Evolutionary conservation across 1,140 invertebrate genomes (phyloP).

Genomic region (Gonioctena quinquepunctata): DNA sequence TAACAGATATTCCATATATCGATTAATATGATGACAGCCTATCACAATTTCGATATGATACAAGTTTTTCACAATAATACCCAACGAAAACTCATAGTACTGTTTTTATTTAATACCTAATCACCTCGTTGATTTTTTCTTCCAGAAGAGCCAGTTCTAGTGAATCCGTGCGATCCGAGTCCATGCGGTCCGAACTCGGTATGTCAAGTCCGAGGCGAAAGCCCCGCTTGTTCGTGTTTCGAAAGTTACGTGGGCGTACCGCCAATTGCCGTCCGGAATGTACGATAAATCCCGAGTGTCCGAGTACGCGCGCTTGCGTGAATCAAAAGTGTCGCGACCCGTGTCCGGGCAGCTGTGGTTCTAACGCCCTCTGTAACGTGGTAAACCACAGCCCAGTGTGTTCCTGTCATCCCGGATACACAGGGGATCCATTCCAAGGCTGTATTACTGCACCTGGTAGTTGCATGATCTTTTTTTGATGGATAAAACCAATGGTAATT

Average conservation of each 20-base stretch:
- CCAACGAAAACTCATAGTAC: no score
- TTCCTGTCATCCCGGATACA: conserved; percentile 75
- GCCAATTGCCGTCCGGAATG: conserved; percentile 84
- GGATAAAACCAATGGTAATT: background rate
- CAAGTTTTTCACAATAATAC: no score
- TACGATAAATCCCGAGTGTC: conserved; percentile 80
- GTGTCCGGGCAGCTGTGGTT: conserved; percentile 83
- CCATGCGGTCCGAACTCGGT: conserved; percentile 82
- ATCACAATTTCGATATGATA: no score
- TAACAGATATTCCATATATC: no score
- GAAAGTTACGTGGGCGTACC: conserved; percentile 77
- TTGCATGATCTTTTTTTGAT: conserved; percentile 14
- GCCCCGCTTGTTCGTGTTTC: conserved; percentile 78
- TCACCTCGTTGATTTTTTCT: conserved; percentile 15
- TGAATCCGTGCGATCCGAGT: conserved; percentile 76
- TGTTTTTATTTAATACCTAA: no score
- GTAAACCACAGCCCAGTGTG: conserved; percentile 82
- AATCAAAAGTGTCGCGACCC: conserved; percentile 82
- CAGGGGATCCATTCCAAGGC: conserved; percentile 81
- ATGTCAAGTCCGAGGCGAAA: conserved; percentile 72
- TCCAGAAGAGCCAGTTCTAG: conserved; percentile 52
- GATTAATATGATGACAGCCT: no score
- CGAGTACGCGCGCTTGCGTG: conserved; percentile 76
- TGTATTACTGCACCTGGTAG: conserved; percentile 68
- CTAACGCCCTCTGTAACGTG: conserved; percentile 80